Evolutionary conservation across 2,888 invertebrate genomes (phyloP), one percentile per base, ranked within the genome.

Genomic region (Erebia aethiops): DNA sequence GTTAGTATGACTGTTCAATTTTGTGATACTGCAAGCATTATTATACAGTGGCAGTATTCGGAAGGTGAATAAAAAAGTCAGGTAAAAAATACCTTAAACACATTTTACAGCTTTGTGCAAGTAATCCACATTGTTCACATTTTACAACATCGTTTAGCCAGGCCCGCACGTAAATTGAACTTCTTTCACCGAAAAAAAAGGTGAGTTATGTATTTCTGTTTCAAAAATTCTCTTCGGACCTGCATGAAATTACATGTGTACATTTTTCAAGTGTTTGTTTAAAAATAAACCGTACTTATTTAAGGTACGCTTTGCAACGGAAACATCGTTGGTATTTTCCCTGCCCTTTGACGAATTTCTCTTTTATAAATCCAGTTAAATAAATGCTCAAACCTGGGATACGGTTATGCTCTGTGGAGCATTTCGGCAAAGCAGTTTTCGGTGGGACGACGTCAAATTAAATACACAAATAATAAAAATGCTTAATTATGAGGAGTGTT

Each of bases 341-440:
- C 43, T 16, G n/a, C 18, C 60, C 61, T 73, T 73, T 73, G 58
- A 69, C 41, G n/a, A 69, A 56, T 72, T 64, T 69, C 56, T 49
- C 60, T 46, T 71, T 71, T 57, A 49, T 52, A 43, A 70, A 67
- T 64, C 14, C 51, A 65, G 67, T 61, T 70, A 67, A 16, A 62
- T 70, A 70, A 61, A 74, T 67, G 67, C 21, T 13, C 26, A 57
- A 57, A 21, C 46, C 57, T 43, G 68, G 52, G n/a, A 62, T 35
- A 51, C 41, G 62, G 71, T 70, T 67, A 69, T 64, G 52, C 63
- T 56, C 14, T 68, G 62, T 57, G 65, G 71, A 70, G 72, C 62
- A 72, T 71, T 73, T 73, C 60, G 66, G 74, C 76, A 76, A 77
- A 77, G 77, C 73, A 76, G 75, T 71, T 74, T 77, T 73, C 67